A percentile compares a stretch with the other conserved stretches of the same genome.
Evolutionary conservation across 1,140 invertebrate genomes (phyloP).

Genomic region (Maniola jurtina): DNA sequence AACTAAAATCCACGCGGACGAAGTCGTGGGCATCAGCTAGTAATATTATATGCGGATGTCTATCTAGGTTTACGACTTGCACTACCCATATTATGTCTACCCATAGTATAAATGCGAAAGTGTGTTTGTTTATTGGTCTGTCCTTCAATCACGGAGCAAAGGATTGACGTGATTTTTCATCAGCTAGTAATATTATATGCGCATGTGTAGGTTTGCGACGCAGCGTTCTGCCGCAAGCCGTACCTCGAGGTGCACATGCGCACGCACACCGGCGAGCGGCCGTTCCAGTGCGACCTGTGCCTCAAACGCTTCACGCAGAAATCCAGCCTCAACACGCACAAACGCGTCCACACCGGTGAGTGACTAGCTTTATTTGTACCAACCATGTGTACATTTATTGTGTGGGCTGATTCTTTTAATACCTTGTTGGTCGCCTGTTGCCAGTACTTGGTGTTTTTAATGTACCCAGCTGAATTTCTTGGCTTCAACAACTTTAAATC

Average conservation of each 20-base stretch:
- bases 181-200: too few species aligned
- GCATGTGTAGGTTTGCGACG: slow-evolving; percentile 80
- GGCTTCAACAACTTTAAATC: too few species aligned
- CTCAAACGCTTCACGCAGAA: slow-evolving; percentile 85
- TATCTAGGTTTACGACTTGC: too few species aligned
- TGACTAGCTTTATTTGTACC: slow-evolving; percentile 10
- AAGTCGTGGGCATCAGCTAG: too few species aligned
- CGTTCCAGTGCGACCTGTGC: slow-evolving; percentile 85
- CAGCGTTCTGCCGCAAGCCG: slow-evolving; percentile 84
- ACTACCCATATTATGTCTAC: too few species aligned
- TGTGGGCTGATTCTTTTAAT: neutral
- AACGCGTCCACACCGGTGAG: slow-evolving; percentile 86
- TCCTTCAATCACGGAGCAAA: too few species aligned
- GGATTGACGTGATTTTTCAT: too few species aligned
- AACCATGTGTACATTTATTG: neutral
- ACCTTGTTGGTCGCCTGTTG: neutral
- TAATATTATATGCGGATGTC: too few species aligned
- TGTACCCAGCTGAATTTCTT: too few species aligned
- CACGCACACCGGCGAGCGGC: slow-evolving; percentile 85
- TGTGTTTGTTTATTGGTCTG: too few species aligned
- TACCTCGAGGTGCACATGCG: slow-evolving; percentile 88
- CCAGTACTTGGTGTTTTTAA: neutral
- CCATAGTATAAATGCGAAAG: too few species aligned
- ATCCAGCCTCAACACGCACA: slow-evolving; percentile 86
- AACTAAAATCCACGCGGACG: too few species aligned